Evolutionary conservation across 1,140 invertebrate genomes (phyloP).

Genomic region (Periplaneta americana): DNA sequence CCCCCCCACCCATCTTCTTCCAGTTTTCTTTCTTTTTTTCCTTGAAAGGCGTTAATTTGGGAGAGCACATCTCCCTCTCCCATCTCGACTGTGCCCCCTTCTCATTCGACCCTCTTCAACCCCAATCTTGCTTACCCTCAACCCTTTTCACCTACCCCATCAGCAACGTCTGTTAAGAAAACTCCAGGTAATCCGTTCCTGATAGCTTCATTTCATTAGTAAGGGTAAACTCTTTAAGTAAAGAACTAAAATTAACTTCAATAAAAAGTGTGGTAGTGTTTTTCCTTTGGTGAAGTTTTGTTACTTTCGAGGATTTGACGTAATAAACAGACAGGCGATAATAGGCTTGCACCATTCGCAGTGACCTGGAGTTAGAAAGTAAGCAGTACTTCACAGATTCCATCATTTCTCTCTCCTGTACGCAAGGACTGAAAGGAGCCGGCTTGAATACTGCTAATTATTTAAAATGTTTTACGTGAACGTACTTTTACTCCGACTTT

Average conservation of each 20-base stretch:
- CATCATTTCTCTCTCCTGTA: too few species aligned
- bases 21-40: neutral
- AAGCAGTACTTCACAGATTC: too few species aligned
- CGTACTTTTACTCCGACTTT: too few species aligned
- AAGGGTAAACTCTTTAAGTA: neutral
- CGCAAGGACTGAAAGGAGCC: too few species aligned
- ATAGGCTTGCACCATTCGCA: too few species aligned
- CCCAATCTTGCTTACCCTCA: neutral
- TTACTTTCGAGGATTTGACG: neutral
- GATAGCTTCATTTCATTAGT: neutral
- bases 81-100: neutral
- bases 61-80: neutral
- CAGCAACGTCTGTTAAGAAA: neutral
- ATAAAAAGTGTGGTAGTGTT: neutral
- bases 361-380: too few species aligned
- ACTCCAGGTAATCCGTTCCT: neutral
- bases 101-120: neutral
- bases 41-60: conserved; percentile 7
- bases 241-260: neutral
- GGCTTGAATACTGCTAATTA: too few species aligned
- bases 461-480: too few species aligned
- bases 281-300: neutral
- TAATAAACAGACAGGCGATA: neutral
- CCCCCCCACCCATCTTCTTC: neutral
- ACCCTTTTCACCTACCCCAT: neutral